A percentile compares a stretch with the other conserved stretches of the same genome.
These are phyloP conservation scores for Trogon surrucura DNA, from an alignment of 2,113 vertebrate species.

Conservation along the genomic window DNA sequence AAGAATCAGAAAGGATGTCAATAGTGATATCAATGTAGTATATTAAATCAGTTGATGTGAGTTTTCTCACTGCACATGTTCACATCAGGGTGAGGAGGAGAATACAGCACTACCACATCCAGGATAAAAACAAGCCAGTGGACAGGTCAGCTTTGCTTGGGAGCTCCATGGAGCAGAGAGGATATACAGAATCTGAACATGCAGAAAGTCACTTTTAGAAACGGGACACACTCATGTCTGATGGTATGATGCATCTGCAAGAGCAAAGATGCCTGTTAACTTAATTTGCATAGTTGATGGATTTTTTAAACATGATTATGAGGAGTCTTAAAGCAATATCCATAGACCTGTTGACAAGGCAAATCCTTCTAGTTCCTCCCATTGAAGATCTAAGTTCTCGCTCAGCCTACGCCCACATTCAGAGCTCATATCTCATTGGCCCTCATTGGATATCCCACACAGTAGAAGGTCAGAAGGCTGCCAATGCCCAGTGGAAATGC, in stretches of 20 bases:
- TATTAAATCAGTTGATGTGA: neutral
- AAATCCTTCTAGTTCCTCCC: neutral
- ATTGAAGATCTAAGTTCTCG: neutral
- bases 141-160: neutral
- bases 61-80: accelerated
- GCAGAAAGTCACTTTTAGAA: neutral
- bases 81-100: neutral
- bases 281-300: neutral
- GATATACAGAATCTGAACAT: neutral
- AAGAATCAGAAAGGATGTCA: neutral
- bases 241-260: neutral
- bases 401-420: neutral
- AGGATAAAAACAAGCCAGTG: neutral
- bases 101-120: neutral
- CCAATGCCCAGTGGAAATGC: neutral
- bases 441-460: neutral
- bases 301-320: neutral
- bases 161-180: neutral
- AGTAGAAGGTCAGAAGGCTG: neutral
- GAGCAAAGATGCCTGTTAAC: neutral
- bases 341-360: neutral
- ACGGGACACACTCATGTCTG: accelerated
- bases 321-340: neutral
- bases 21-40: neutral
- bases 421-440: neutral